These are phyloP conservation scores for Otis tarda DNA, from an alignment of 2,113 vertebrate species.

Conservation along the genomic window DNA sequence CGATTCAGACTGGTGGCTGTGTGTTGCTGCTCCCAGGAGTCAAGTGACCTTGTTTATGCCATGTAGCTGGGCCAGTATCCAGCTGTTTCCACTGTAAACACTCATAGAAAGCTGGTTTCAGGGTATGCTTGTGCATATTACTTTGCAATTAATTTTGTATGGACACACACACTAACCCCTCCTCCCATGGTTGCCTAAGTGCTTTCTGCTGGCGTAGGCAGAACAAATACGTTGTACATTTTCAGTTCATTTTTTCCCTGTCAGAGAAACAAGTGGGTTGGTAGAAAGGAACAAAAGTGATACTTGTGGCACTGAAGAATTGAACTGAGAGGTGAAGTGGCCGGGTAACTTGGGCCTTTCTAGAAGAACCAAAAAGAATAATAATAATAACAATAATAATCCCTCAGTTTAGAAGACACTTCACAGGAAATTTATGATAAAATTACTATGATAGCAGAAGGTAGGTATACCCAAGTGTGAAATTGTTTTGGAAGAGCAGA, in stretches of 20 bases:
- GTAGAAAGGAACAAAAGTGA: background rate
- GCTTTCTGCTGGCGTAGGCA: background rate
- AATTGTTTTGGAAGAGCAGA: background rate
- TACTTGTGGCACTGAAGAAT: background rate
- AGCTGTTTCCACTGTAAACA: slow-evolving; percentile 6
- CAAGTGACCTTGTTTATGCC: slow-evolving; percentile 20
- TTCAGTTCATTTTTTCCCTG: background rate
- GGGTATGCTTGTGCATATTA: slow-evolving; percentile 28
- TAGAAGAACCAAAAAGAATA: background rate
- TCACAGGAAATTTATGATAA: background rate
- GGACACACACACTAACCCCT: background rate
- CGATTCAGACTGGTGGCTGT: background rate
- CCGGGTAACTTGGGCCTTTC: background rate
- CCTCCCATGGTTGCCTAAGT: background rate
- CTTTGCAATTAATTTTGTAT: background rate
- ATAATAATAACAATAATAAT: background rate
- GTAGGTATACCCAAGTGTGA: background rate
- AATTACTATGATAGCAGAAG: background rate
- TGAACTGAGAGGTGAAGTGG: background rate
- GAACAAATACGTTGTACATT: background rate
- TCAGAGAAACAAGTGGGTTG: background rate
- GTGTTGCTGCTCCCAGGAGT: background rate
- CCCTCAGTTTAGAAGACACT: background rate
- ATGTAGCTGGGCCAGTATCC: background rate
- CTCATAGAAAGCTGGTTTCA: background rate